Evolutionary conservation across 1,140 invertebrate species (phyloP), one percentile per base, ranked within the genome.

Genomic region (Phenacoccus solenopsis): DNA sequence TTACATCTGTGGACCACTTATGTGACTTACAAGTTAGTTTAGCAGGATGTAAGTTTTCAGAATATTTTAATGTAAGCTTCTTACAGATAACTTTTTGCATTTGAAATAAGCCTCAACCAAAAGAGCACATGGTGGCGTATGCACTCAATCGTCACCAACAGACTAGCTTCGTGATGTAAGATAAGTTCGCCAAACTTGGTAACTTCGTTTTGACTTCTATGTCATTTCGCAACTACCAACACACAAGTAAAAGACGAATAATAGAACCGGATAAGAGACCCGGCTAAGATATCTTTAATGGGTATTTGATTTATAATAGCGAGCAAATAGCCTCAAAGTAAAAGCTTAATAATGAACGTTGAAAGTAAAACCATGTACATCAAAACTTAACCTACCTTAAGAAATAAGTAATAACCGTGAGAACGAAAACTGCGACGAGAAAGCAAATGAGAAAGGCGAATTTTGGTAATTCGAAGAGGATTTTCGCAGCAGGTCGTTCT

Each of bases 291-390:
- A 25, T 64, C 59, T 25, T 64, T 64, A 64, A 64, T 64, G 59
- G 59, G 25, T 64, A 27, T 64, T 64, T 64, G 25, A 64, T 64
- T 64, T 64, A 64, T 64, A 49, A 49, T 16, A 49, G 38, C 20
- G 20, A 27, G 21, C 25, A 64, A 27, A 64, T 64, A 64, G 59
- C 59, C 59, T 64, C 59, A 27, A 25, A 25, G 59, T 64, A 64
- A 64, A 64, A 64, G 59, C 59, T 25, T 49, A 49, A 49, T 49
- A 49, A 49, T 49, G 38, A 49, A 25, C 59, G 59, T 64, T 64
- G 59, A 64, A 64, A 64, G 59, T 64, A 64, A 64, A 64, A 64
- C 59, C 22, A 24, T 64, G 59, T 64, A 64, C 59, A 64, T 27
- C 22, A 64, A 64, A 64, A 64, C 59, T 27, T 64, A 64, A 64